These are phyloP conservation scores for crab-eating macaque (Macaca fascicularis) DNA, from an alignment of 2,113 vertebrate species.

Conservation along the genomic window T2T-MFA8v1.1 NC_088385.1:4874501-4875000, in stretches of 20 bases:
- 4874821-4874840: constrained; percentile 6
- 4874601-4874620: too few relatives aligned
- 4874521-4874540: too few relatives aligned
- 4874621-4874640: too few relatives aligned
- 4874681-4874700: too few relatives aligned
- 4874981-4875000: constrained; percentile 14
- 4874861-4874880: not conserved
- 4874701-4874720: too few relatives aligned
- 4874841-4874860: constrained; percentile 14
- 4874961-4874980: constrained; percentile 63
- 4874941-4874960: constrained; percentile 63
- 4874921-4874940: constrained; percentile 57
- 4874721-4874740: too few relatives aligned
- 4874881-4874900: not conserved
- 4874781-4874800: constrained; percentile 41
- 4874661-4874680: too few relatives aligned
- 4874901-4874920: constrained; percentile 47
- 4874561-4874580: too few relatives aligned
- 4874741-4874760: not conserved
- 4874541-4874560: too few relatives aligned
- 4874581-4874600: too few relatives aligned
- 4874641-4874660: too few relatives aligned
- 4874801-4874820: not conserved
- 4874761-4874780: constrained; percentile 36
- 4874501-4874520: too few relatives aligned